Base-by-base conservation (phyloP, 2,888 invertebrate species). In the Xestia c-nigrum region DNA sequence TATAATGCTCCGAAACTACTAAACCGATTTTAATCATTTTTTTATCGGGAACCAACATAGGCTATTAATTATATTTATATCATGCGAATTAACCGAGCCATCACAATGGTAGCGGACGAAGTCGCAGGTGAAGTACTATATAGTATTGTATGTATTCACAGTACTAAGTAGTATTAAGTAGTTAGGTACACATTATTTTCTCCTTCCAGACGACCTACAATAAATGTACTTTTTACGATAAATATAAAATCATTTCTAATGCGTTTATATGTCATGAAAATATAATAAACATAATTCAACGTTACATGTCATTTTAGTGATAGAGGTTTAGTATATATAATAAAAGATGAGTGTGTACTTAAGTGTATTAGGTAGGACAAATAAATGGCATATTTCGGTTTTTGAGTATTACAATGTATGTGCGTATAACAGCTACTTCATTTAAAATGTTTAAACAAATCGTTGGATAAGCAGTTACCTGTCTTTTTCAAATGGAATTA, bases 171-270 rank as follows among this genome's bases (percentile, higher is more conserved):
- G n/a, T n/a, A n/a, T n/a, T n/a, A n/a, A 7, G 3, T 43, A n/a
- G 63, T 43, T n/a, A 14, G 40, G n/a, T 64, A 52, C 16, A 6
- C n/a, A 40, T 65, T 46, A 66, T 38, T 31, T 47, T 65, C 14
- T 52, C 6, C 6, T 61, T 55, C 19, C 31, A 57, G 57, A 69
- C 38, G 57, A 74, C 31, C 21, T 52, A 50, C 43, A 68, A 47
- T 14, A 21, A 72, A 82, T 75, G 24, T 70, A 50, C 21, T 57
- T 83, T 66, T 46, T 47, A 65, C 47, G 57, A 76, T 71, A 68
- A 74, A 72, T 47, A 73, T 70, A 31, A 67, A 84, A 82, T 82
- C 57, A 79, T 74, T 68, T 66, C n/a, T 69, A 77, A 74, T 74
- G 71, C 70, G 52, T 68, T 69, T 72, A 63, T 67, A 67, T 40